These are phyloP conservation scores for Spinibarbus caldwelli DNA, from an alignment of 2,797 vertebrate species.

Conservation along the genomic window DNA sequence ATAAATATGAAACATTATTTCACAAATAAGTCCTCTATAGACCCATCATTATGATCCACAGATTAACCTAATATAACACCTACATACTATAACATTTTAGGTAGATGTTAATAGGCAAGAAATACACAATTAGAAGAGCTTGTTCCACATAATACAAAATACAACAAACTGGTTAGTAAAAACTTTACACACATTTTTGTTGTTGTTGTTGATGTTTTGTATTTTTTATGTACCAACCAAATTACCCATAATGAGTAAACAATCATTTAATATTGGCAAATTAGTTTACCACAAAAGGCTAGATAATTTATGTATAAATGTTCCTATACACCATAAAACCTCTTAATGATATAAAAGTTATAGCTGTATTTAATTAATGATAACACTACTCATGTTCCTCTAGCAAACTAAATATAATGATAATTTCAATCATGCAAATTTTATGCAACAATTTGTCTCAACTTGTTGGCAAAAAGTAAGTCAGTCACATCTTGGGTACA, in stretches of 20 bases:
- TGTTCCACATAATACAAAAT: slow-evolving; percentile 35
- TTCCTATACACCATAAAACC: neutral
- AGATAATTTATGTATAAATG: neutral
- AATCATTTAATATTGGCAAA: neutral
- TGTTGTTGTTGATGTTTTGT: neutral
- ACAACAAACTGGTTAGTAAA: neutral
- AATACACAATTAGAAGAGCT: slow-evolving; percentile 61
- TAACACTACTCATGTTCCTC: neutral
- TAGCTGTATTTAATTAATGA: neutral
- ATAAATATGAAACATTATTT: slow-evolving; percentile 3
- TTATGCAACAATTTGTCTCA: neutral
- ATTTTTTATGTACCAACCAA: neutral
- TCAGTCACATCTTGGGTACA: slow-evolving; percentile 12
- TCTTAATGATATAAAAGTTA: neutral
- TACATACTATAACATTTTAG: neutral
- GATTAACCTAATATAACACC: neutral
- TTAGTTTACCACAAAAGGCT: neutral
- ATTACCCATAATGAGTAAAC: neutral
- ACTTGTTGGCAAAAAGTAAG: neutral
- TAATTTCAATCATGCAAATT: neutral
- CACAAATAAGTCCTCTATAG: neutral
- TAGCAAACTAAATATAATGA: neutral
- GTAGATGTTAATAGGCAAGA: neutral
- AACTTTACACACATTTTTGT: neutral
- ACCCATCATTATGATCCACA: neutral